These are phyloP conservation scores for Lepilemur septentrionalis DNA, from an alignment of 2,797 vertebrate genomes.

Conservation along the genomic window DNA sequence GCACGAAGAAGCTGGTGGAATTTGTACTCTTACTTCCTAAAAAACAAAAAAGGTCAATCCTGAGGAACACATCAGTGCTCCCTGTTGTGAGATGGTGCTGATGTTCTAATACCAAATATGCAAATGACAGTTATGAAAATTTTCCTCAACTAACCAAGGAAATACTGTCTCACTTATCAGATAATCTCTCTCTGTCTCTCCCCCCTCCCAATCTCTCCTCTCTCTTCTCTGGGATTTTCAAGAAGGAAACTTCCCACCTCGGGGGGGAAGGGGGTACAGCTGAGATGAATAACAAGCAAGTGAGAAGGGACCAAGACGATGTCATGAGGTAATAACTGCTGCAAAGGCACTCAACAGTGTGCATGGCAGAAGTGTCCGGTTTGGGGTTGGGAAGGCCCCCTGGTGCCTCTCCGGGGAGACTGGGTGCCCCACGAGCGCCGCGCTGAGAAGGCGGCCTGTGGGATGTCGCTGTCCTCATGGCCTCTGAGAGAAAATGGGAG, in stretches of 20 bases:
- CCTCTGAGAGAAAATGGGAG: not conserved
- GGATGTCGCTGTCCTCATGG: not conserved
- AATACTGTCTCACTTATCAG: not conserved
- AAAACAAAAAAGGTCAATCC: not conserved
- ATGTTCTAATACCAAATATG: not conserved
- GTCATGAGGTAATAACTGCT: accelerated
- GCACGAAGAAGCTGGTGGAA: not conserved
- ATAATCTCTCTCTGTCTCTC: not conserved
- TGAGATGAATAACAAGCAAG: not conserved
- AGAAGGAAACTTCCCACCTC: not conserved
- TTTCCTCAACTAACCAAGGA: not conserved
- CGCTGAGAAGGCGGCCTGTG: not conserved
- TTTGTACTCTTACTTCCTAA: not conserved
- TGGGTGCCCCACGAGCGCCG: not conserved
- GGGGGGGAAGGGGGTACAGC: not conserved
- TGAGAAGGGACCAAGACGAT: not conserved
- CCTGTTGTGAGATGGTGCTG: not conserved
- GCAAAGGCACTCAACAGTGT: not conserved
- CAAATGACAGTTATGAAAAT: not conserved
- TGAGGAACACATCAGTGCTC: not conserved
- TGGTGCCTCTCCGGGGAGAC: not conserved
- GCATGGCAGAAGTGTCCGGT: not conserved
- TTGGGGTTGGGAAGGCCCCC: not conserved
- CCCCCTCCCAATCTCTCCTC: too few species aligned
- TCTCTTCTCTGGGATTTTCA: not conserved